Conservation (phyloP, 2,113 vertebrate species). For the Drymodes brunneopygia region DNA sequence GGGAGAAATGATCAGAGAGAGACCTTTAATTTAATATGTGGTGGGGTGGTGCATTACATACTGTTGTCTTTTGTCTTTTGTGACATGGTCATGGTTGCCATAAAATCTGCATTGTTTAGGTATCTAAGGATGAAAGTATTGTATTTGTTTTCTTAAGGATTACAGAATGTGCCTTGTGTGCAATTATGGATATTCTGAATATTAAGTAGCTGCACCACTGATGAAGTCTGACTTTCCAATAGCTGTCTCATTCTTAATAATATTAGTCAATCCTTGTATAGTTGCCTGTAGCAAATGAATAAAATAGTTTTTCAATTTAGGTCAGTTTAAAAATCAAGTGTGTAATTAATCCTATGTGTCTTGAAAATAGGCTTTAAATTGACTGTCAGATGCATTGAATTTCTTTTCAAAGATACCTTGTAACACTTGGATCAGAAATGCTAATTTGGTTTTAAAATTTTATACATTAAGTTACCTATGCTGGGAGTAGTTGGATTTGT, state of each 20-base stretch:
- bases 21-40: neutral
- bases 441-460: neutral
- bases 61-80: neutral
- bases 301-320: neutral
- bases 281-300: neutral
- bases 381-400: neutral
- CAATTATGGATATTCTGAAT: neutral
- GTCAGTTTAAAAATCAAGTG: neutral
- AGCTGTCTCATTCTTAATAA: neutral
- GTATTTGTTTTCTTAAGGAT: neutral
- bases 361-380: neutral
- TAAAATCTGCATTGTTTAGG: neutral
- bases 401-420: neutral
- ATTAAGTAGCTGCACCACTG: neutral
- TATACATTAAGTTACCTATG: neutral
- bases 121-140: neutral
- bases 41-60: neutral
- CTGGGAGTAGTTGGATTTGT: neutral
- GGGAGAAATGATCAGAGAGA: neutral
- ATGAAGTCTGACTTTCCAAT: neutral
- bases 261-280: neutral
- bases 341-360: neutral
- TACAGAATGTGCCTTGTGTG: neutral
- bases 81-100: neutral
- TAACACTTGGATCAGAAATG: neutral